phyloP scores from a whole-genome alignment of 1,140 invertebrate genomes.

The Samia ricini region DNA sequence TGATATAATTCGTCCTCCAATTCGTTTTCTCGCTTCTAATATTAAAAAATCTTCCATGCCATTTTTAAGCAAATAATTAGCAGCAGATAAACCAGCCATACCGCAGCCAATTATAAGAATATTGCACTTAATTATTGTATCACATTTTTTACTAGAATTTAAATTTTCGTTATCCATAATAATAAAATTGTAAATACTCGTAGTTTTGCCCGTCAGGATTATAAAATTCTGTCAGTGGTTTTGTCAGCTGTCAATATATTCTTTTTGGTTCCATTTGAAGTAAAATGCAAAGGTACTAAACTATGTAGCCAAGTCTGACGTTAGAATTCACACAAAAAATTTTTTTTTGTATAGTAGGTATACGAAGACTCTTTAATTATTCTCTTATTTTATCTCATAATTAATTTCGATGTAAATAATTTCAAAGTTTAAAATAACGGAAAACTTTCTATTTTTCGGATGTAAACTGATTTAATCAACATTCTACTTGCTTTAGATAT shows the following conservation, averaged over 20 bases:
- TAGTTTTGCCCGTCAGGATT: slow-evolving; percentile 5
- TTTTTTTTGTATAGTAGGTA: too few relatives aligned
- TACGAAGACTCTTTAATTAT: too few relatives aligned
- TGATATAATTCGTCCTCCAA: slow-evolving; percentile 89
- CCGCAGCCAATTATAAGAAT: slow-evolving; percentile 92
- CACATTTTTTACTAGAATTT: slow-evolving; percentile 73
- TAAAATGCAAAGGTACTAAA: too few relatives aligned
- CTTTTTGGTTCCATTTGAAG: too few relatives aligned
- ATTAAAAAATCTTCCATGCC: slow-evolving; percentile 88
- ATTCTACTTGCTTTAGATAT: too few relatives aligned
- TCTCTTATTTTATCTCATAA: too few relatives aligned
- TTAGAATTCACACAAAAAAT: too few relatives aligned
- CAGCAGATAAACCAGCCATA: slow-evolving; percentile 91
- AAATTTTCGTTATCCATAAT: slow-evolving; percentile 71
- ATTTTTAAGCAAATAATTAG: slow-evolving; percentile 90
- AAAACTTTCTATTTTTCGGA: too few relatives aligned
- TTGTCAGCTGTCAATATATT: not conserved
- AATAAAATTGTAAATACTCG: slow-evolving; percentile 50
- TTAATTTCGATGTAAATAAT: too few relatives aligned
- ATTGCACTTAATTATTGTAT: slow-evolving; percentile 78
- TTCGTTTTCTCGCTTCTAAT: slow-evolving; percentile 87
- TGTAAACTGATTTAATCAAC: too few relatives aligned
- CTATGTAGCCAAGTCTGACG: too few relatives aligned
- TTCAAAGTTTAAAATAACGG: too few relatives aligned
- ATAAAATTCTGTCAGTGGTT: not conserved